Evolutionary conservation across 2,888 invertebrate genomes (phyloP), one percentile per base, ranked within the genome.

Genomic region (Scaptomyza caliginosa): DNA sequence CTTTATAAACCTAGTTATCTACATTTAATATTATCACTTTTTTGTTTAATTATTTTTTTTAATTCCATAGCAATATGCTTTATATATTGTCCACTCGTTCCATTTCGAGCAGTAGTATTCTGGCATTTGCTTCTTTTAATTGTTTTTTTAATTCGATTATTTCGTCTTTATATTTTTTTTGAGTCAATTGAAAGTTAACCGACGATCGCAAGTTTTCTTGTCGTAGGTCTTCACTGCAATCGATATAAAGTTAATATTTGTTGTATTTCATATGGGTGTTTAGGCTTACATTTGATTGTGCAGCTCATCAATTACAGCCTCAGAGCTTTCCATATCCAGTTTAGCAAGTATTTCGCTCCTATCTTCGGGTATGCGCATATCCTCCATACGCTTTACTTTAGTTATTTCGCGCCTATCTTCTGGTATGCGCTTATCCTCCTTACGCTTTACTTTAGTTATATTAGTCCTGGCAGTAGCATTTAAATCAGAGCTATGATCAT

Each of bases 301-400:
- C 4, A 70, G 11, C 8, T 68, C 64, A 26, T 68, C 68, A 7
- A 64, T 64, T 2, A 68, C 56, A 11, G 56, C 51, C 16, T 52
- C 52, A 0, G 43, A 32, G 17, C 64, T 57, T 23, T 68, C 71
- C 1, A 21, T 24, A 23, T 70, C 70, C 26, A 70, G 16, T 3
- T 19, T 2, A 13, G 24, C 16, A 21, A 24, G 13, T 0, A 16
- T 5, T 17, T 16, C 11, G 24, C 11, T 24, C 11, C 4, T 10
- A 0, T 8, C 2, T 24, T 10, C 13, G 6, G 13, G 32, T n/a
- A 6, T 13, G 6, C 7, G 6, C 1, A 24, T 40, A 7, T 16
- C 11, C 7, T 28, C 19, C 21, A 13, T 3, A 16, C 17, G 1
- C 8, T 40, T n/a, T n/a, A n/a, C n/a, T n/a, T n/a, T 11, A 11